Percentiles rank a stretch among this genome's conserved stretches.
phyloP scores from a whole-genome alignment of 1,140 invertebrate species.

The Drosophila nebulosa region DNA sequence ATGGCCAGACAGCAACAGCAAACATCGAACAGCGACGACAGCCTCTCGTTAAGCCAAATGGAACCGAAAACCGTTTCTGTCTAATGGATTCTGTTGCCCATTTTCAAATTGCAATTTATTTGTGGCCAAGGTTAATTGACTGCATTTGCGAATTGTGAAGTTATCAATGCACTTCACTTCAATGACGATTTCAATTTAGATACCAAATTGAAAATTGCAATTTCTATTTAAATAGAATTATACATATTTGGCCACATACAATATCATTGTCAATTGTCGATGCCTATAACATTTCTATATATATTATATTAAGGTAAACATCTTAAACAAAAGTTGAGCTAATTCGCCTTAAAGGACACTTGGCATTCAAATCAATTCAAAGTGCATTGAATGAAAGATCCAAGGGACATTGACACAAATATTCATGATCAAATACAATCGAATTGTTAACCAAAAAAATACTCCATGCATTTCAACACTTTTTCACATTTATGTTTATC shows the following conservation, averaged over 20 bases:
- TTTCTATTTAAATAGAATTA: conserved; percentile 9
- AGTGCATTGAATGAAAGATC: no score
- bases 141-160: conserved; percentile 61
- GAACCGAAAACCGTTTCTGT: conserved; percentile 38
- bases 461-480: neutral
- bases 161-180: conserved; percentile 64
- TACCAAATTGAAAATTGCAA: conserved; percentile 42
- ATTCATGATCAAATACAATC: no score
- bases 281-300: neutral
- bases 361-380: no score
- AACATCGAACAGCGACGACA: conserved; percentile 36
- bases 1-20: conserved; percentile 42
- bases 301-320: no score
- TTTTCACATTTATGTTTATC: neutral
- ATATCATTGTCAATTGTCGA: neutral
- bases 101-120: conserved; percentile 69
- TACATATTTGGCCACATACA: neutral
- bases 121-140: conserved; percentile 68
- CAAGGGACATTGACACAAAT: no score
- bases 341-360: no score
- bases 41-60: conserved; percentile 42
- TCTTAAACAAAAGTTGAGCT: no score
- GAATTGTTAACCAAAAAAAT: no score
- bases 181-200: conserved; percentile 74
- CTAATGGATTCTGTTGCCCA: conserved; percentile 66